Evolutionary conservation across 1,140 invertebrate genomes (phyloP).

Genomic region (Holcopasites calliopsidis): DNA sequence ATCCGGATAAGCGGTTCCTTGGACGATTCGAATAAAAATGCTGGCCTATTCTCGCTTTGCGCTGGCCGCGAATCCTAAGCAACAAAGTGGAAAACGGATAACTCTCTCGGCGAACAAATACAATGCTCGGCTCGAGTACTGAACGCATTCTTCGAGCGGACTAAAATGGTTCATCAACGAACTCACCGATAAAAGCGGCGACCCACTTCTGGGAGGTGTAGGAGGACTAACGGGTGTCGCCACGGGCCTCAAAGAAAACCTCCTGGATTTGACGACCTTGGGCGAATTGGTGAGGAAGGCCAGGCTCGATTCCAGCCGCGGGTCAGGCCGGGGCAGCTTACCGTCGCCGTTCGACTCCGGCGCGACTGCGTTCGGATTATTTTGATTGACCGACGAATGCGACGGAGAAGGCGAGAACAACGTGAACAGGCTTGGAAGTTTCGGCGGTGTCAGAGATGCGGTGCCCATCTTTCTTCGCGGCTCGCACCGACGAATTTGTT

Average conservation of each 20-base stretch:
- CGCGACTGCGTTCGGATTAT: slow-evolving; percentile 67
- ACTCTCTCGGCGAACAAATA: background rate
- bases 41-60: slow-evolving; percentile 52
- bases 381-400: slow-evolving; percentile 55
- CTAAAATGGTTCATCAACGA: background rate
- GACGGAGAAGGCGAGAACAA: slow-evolving; percentile 70
- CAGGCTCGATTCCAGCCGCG: slow-evolving; percentile 31
- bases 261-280: slow-evolving; percentile 49
- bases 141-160: too few relatives aligned
- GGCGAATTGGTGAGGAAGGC: slow-evolving; percentile 17
- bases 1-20: slow-evolving; percentile 70
- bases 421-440: slow-evolving; percentile 75
- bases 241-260: slow-evolving; percentile 79
- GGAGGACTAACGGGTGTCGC: slow-evolving; percentile 60
- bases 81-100: too few relatives aligned
- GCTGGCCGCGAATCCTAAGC: slow-evolving; percentile 45
- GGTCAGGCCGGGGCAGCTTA: too few relatives aligned
- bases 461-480: slow-evolving; percentile 81
- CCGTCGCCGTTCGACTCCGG: slow-evolving; percentile 43
- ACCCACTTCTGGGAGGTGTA: slow-evolving; percentile 57
- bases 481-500: slow-evolving; percentile 24
- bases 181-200: slow-evolving; percentile 65
- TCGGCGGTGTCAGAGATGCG: slow-evolving; percentile 77
- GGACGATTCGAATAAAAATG: slow-evolving; percentile 67
- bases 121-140: too few relatives aligned